These are phyloP conservation scores for Zelleria hepariella DNA, from an alignment of 2,888 invertebrate genomes.

Conservation along the genomic window DNA sequence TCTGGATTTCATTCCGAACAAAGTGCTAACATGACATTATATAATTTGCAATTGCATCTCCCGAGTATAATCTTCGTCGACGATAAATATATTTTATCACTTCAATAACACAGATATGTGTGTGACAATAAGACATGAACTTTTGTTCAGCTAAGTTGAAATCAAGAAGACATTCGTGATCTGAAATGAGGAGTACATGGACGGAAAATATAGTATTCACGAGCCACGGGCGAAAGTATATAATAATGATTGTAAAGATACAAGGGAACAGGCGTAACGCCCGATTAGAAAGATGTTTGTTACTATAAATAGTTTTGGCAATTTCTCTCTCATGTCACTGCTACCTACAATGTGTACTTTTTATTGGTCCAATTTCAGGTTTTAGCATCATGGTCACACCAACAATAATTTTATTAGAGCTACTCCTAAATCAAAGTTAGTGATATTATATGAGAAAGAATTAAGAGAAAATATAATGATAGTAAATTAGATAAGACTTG, in stretches of 20 bases:
- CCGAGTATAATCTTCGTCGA: not conserved
- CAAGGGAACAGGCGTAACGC: not conserved
- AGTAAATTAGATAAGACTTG: slow-evolving; percentile 25
- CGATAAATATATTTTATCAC: not conserved
- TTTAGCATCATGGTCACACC: slow-evolving; percentile 20
- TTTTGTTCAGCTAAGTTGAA: not conserved
- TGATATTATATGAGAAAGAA: not conserved
- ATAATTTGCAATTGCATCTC: not conserved
- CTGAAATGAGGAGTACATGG: not conserved
- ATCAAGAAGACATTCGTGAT: not conserved
- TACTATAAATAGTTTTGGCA: not conserved
- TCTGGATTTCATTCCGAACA: not conserved
- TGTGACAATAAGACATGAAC: not conserved
- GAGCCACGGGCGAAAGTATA: not conserved
- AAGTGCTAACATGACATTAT: not conserved
- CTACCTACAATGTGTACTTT: not conserved
- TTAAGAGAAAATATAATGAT: slow-evolving; percentile 35
- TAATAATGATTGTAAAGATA: not conserved
- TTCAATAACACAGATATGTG: not conserved
- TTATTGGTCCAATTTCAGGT: slow-evolving; percentile 51
- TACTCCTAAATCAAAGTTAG: not conserved
- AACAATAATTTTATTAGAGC: not conserved
- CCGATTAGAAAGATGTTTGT: not conserved
- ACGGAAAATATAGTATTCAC: not conserved
- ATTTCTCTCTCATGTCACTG: not conserved